Evolutionary conservation across 2,888 invertebrate species (phyloP), one percentile per base, ranked within the genome.

Genomic region (Luperina testacea): DNA sequence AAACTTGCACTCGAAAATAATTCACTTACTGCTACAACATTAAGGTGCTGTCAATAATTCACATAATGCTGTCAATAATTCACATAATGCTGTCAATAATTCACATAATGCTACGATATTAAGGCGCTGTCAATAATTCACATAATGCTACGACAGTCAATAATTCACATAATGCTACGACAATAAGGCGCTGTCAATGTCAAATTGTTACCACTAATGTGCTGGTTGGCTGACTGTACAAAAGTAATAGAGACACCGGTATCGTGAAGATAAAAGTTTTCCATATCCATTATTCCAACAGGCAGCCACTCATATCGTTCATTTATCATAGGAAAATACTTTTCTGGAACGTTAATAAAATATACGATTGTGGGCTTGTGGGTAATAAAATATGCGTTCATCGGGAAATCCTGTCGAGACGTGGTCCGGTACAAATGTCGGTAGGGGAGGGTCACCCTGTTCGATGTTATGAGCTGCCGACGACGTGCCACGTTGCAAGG

Each of bases 351-450:
- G 53, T 68, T 65, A 24, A 67, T 78, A 76, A 72, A 75, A 70
- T 45, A 78, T 75, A 53, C 57, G 42, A 72, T 77, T 81, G 65
- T 72, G 53, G 20, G 53, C 63, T 48, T 15, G 48, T 48, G 2
- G 13, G 13, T 48, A n/a, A 74, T 67, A 79, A 84, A 83, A 84
- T 84, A 81, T 77, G 86, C 72, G 78, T 81, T 75, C 71, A 75
- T 73, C 67, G 83, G 78, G 61, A 88, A 87, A 88, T 88, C 79
- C 78, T 84, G 82, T 83, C 79, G 85, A 84, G 87, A 86, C 80
- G 85, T 85, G 87, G 87, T 85, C 84, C 76, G 82, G 88, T 80
- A 88, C 85, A 89, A 91, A 90, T 89, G 85, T 84, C 70, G 82
- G 77, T 81, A 78, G 84, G 84, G 89, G 82, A 82, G 69, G 82